phyloP scores from a whole-genome alignment of 1,140 invertebrate species.

The Lepidotrigona ventralis region DNA sequence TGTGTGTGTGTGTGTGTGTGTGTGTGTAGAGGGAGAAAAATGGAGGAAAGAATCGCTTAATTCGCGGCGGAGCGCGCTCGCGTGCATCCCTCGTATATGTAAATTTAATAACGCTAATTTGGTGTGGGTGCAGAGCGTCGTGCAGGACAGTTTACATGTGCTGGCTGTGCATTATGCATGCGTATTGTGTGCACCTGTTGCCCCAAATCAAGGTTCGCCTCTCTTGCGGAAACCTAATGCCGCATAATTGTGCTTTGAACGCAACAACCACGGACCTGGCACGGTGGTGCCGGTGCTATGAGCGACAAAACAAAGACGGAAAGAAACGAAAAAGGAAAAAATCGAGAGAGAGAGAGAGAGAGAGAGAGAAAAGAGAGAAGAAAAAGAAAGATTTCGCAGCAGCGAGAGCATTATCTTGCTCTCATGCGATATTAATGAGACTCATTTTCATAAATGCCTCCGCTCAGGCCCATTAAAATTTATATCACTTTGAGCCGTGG shows the following conservation, averaged over 20 bases:
- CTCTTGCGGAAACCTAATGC: constrained; percentile 63
- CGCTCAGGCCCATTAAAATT: constrained; percentile 43
- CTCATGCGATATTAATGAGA: constrained; percentile 62
- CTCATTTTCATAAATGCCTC: constrained; percentile 60
- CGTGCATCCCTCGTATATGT: constrained; percentile 57
- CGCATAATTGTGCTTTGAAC: constrained; percentile 66
- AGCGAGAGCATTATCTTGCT: constrained; percentile 51
- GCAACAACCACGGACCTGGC: constrained; percentile 39
- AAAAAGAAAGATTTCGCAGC: not conserved
- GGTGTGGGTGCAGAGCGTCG: constrained; percentile 54
- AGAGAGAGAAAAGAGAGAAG: not conserved
- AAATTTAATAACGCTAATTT: constrained; percentile 71
- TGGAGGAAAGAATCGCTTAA: constrained; percentile 64
- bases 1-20: too few relatives aligned
- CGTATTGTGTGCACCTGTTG: constrained; percentile 74
- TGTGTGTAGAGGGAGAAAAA: constrained; percentile 4
- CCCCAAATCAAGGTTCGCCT: constrained; percentile 68
- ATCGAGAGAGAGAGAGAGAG: not conserved
- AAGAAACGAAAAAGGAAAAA: not conserved
- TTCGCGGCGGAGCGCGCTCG: constrained; percentile 36
- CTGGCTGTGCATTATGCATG: constrained; percentile 65
- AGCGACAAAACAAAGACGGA: not conserved
- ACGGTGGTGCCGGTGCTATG: not conserved
- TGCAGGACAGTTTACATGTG: constrained; percentile 61
- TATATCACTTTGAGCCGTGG: constrained; percentile 31